Percentiles rank a stretch among this genome's conserved stretches.
These are phyloP conservation scores for Ceratitis capitata DNA, from an alignment of 1,140 invertebrate species.

Conservation along the genomic window DNA sequence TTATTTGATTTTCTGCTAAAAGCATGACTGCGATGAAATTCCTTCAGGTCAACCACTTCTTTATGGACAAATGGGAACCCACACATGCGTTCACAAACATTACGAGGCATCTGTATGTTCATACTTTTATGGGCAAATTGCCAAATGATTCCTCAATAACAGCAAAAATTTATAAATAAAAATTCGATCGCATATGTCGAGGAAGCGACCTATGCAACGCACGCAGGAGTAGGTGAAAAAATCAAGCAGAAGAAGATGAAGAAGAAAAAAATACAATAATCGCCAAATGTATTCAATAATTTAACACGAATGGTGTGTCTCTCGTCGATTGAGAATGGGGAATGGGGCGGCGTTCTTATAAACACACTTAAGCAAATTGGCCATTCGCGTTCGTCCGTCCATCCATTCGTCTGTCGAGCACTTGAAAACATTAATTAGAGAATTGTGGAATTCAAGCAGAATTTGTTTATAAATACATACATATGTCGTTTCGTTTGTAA, in stretches of 20 bases:
- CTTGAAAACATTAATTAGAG: background rate
- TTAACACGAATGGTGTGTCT: background rate
- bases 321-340: background rate
- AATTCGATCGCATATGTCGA: background rate
- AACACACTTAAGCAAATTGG: background rate
- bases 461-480: background rate
- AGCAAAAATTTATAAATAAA: constrained; percentile 19
- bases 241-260: no score
- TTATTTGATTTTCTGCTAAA: background rate
- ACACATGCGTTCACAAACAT: no score
- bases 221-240: no score
- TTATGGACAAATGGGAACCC: background rate
- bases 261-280: background rate
- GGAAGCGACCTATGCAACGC: background rate
- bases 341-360: background rate
- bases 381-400: background rate
- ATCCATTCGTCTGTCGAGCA: no score
- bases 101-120: background rate
- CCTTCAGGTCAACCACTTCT: constrained; percentile 1
- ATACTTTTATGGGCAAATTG: background rate
- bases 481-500: no score
- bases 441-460: background rate
- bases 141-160: constrained; percentile 25
- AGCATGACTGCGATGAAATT: background rate
- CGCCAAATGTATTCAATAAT: background rate